Percentiles rank a stretch among this genome's conserved stretches.
phyloP scores from a whole-genome alignment of 2,113 vertebrate species.

The Dasyurus viverrinus region DNA sequence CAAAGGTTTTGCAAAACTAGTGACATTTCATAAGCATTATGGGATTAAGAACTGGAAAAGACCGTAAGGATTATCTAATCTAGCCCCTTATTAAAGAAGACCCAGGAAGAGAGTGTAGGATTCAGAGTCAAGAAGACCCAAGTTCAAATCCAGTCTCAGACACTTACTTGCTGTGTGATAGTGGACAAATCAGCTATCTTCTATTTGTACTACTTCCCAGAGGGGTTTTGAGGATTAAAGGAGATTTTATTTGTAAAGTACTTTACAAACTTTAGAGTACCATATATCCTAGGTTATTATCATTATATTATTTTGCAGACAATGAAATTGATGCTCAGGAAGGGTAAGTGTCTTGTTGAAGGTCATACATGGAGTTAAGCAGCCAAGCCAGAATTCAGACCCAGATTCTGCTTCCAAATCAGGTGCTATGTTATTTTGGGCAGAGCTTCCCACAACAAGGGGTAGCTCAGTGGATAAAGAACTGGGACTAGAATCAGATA shows the following conservation, averaged over 20 bases:
- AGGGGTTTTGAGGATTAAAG: neutral
- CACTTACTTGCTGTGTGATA: neutral
- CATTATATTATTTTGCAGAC: neutral
- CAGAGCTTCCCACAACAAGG: neutral
- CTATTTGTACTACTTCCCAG: neutral
- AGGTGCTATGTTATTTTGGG: neutral
- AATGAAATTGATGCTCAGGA: neutral
- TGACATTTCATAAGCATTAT: neutral
- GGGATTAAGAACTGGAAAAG: neutral
- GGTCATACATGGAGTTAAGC: neutral
- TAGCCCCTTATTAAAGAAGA: neutral
- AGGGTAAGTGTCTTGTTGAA: neutral
- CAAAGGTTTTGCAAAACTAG: neutral
- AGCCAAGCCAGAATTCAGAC: neutral
- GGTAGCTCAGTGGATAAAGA: neutral
- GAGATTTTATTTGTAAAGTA: neutral
- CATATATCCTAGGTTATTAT: neutral
- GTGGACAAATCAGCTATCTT: neutral
- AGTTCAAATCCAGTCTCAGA: neutral
- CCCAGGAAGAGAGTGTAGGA: neutral
- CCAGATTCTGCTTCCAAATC: neutral
- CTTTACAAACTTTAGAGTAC: neutral
- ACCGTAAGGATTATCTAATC: neutral
- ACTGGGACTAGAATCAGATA: neutral
- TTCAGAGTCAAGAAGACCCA: neutral